phyloP scores from a whole-genome alignment of 1,140 invertebrate species.

The Zaprionus ghesquierei region DNA sequence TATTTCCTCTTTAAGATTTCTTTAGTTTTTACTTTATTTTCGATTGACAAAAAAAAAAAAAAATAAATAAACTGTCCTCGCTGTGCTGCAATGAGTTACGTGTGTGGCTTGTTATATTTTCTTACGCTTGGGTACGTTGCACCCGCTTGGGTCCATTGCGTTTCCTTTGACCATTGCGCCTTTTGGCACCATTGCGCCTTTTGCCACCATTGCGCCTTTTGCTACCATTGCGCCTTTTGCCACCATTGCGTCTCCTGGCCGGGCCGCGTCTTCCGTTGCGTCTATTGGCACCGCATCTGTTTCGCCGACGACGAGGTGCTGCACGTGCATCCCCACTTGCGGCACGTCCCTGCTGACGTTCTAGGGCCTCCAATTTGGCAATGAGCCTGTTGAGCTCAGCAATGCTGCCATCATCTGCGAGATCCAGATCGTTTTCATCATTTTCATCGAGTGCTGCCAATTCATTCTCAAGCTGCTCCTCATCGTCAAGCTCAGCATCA shows the following conservation, averaged over 20 bases:
- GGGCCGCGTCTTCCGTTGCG: background rate
- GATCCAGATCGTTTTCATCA: background rate
- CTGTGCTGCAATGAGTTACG: background rate
- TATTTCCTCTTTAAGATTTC: background rate
- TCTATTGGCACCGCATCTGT: constrained; percentile 8
- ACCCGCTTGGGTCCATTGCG: background rate
- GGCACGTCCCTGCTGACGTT: constrained; percentile 2
- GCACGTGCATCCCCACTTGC: background rate
- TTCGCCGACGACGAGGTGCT: constrained; percentile 4
- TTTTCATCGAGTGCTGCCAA: constrained; percentile 23
- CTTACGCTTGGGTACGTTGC: background rate
- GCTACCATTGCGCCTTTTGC: constrained; percentile 11
- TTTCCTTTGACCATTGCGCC: constrained; percentile 12
- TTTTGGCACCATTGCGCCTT: background rate
- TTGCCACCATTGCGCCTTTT: no score
- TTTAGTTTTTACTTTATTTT: background rate
- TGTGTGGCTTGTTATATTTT: background rate
- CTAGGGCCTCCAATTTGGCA: background rate
- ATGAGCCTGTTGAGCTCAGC: constrained; percentile 11
- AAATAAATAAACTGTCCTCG: background rate
- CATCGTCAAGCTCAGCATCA: constrained; percentile 31
- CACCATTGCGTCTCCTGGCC: constrained; percentile 1
- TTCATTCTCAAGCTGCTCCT: constrained; percentile 18
- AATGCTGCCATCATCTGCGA: background rate
- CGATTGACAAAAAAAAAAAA: background rate